These are phyloP conservation scores for Lagocephalus sceleratus DNA, from an alignment of 2,797 vertebrate species.

Conservation along the genomic window DNA sequence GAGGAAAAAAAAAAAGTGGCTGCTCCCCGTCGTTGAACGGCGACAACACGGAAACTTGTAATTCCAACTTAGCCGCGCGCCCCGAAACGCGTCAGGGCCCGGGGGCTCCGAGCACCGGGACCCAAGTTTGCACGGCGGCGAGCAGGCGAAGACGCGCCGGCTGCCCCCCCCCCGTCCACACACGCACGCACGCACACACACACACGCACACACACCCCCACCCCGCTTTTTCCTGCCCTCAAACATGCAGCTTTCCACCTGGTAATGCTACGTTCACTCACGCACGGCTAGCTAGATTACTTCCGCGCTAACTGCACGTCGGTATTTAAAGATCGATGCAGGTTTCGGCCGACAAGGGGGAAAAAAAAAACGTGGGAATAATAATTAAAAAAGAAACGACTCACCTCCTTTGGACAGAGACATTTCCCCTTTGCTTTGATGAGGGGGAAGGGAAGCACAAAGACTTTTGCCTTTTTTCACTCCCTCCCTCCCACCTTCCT, in stretches of 20 bases:
- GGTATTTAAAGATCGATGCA: slow-evolving; percentile 26
- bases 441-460: slow-evolving; percentile 92
- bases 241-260: slow-evolving; percentile 80
- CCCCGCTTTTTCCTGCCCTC: slow-evolving; percentile 61
- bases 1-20: background rate
- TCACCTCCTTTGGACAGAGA: slow-evolving; percentile 89
- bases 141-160: slow-evolving; percentile 55
- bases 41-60: slow-evolving; percentile 30
- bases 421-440: slow-evolving; percentile 89
- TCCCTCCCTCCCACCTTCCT: slow-evolving; percentile 79
- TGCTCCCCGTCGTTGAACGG: slow-evolving; percentile 33
- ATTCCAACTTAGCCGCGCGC: slow-evolving; percentile 6
- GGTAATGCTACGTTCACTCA: slow-evolving; percentile 65
- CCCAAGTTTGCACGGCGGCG: slow-evolving; percentile 25
- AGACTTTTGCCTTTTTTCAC: slow-evolving; percentile 89
- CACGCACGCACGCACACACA: too few species aligned
- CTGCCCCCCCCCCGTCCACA: slow-evolving; percentile 43
- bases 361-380: background rate
- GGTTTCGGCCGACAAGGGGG: too few species aligned
- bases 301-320: slow-evolving; percentile 35
- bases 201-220: slow-evolving; percentile 34
- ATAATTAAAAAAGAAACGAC: too few species aligned
- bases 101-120: background rate
- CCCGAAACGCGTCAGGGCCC: slow-evolving; percentile 7
- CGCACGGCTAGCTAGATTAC: slow-evolving; percentile 56